These are phyloP conservation scores for Drosophila arizonae DNA, from an alignment of 1,140 invertebrate genomes.

Conservation along the genomic window DNA sequence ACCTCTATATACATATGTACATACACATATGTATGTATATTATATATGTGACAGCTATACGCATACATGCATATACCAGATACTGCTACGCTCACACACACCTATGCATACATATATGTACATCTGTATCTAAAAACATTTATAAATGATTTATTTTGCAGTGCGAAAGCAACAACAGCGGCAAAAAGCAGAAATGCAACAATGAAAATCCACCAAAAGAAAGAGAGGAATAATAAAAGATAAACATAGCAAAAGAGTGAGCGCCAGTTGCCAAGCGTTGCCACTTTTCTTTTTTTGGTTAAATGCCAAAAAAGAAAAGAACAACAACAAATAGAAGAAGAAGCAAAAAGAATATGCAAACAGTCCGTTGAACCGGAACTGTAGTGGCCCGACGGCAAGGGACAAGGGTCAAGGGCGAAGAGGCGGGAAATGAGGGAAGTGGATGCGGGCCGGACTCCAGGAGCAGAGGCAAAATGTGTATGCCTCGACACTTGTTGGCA, in stretches of 20 bases:
- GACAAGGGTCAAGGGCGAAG: background rate
- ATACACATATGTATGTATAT: background rate
- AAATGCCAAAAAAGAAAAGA: slow-evolving; percentile 50
- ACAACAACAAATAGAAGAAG: slow-evolving; percentile 12
- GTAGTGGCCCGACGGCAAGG: background rate
- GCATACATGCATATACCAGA: background rate
- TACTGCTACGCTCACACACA: background rate
- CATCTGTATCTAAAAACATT: slow-evolving; percentile 32
- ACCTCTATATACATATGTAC: background rate
- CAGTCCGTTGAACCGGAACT: slow-evolving; percentile 55
- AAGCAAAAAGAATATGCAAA: slow-evolving; percentile 20
- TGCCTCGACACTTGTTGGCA: slow-evolving; percentile 35
- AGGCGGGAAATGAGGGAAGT: background rate
- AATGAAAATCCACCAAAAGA: slow-evolving; percentile 43
- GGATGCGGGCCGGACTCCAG: slow-evolving; percentile 1
- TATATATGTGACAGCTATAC: too few species aligned
- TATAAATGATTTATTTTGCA: slow-evolving; percentile 63
- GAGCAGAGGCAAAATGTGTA: slow-evolving; percentile 16
- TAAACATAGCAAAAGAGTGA: slow-evolving; percentile 15
- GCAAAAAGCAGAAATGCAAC: slow-evolving; percentile 35
- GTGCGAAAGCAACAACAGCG: slow-evolving; percentile 49
- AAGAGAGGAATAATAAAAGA: slow-evolving; percentile 27
- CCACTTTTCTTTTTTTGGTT: slow-evolving; percentile 44
- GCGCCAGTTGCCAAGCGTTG: slow-evolving; percentile 24
- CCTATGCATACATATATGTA: too few species aligned